Conservation (phyloP, 2,797 vertebrate genomes). For the Potorous gilbertii region DNA sequence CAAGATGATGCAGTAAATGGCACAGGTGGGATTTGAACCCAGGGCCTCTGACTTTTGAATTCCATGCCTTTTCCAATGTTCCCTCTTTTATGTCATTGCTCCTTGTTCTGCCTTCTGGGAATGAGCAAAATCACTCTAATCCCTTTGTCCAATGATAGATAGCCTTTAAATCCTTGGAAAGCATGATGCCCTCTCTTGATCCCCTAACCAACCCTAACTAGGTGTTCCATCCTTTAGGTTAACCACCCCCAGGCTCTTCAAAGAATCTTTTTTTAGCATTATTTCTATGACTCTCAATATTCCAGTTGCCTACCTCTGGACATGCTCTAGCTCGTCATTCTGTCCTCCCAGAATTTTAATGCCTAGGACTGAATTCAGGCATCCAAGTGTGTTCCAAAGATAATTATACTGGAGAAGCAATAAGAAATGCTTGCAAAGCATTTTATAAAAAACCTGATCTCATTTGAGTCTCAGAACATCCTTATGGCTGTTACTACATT, state of each 20-base stretch:
- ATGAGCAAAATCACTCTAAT: not conserved
- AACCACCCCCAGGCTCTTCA: not conserved
- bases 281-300: not conserved
- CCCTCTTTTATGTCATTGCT: not conserved
- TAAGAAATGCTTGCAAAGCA: not conserved
- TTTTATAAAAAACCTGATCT: not conserved
- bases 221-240: not conserved
- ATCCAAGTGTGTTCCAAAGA: not conserved
- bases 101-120: not conserved
- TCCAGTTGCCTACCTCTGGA: not conserved
- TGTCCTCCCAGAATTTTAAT: not conserved
- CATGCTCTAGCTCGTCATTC: not conserved
- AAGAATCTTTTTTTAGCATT: not conserved
- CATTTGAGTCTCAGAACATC: not conserved
- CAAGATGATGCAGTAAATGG: not conserved
- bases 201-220: not conserved
- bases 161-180: not conserved
- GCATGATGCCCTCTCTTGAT: not conserved
- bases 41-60: not conserved
- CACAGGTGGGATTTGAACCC: not conserved
- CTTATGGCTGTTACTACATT: too few relatives aligned
- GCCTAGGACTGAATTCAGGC: not conserved
- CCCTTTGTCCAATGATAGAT: not conserved
- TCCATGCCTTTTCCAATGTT: not conserved
- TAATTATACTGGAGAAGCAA: not conserved